phyloP scores from a whole-genome alignment of 1,140 invertebrate genomes.

The Metopolophium dirhodum region DNA sequence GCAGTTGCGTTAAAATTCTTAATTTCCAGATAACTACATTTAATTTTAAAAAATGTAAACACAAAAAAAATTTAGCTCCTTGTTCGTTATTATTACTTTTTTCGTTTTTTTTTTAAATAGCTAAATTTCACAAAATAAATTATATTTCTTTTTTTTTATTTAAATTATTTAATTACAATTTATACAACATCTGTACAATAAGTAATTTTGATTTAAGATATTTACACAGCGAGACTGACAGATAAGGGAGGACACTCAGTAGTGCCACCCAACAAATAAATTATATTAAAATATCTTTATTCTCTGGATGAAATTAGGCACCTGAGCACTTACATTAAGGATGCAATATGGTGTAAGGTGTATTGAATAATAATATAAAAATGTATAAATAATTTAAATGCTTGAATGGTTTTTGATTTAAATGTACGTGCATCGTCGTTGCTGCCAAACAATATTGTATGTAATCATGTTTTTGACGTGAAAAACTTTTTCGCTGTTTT shows the following conservation, averaged over 20 bases:
- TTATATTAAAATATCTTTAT: not conserved
- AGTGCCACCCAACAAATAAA: not conserved
- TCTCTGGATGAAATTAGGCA: not conserved
- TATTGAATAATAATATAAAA: not conserved
- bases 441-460: conserved; percentile 4
- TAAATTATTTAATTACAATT: too few species aligned
- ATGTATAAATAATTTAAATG: not conserved
- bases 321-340: not conserved
- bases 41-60: not conserved
- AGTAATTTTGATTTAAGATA: too few species aligned
- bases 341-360: not conserved
- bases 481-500: conserved; percentile 46
- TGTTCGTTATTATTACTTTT: not conserved
- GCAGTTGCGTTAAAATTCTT: not conserved
- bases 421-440: not conserved
- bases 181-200: too few species aligned
- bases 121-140: not conserved
- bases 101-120: not conserved
- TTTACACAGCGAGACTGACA: too few species aligned
- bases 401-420: not conserved
- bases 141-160: not conserved
- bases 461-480: conserved; percentile 51
- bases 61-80: not conserved
- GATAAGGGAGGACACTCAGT: too few species aligned
- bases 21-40: too few species aligned